A percentile compares a stretch with the other conserved stretches of the same genome.
These are phyloP conservation scores for Glyphotaelius pellucidus DNA, from an alignment of 2,888 invertebrate genomes.

Conservation along the genomic window DNA sequence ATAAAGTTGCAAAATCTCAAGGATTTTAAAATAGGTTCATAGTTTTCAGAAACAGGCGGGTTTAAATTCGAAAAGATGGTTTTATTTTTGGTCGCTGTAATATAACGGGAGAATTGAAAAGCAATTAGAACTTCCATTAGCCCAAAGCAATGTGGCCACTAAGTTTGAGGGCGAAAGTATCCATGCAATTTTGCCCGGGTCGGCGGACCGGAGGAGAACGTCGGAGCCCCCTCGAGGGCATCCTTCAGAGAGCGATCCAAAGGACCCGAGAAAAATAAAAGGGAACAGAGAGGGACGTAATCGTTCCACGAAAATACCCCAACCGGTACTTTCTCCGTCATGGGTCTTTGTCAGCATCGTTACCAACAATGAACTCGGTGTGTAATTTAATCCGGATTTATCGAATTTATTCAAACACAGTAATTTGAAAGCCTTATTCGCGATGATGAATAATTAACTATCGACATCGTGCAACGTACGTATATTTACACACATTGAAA, in stretches of 20 bases:
- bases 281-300: not conserved
- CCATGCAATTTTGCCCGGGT: not conserved
- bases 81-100: not conserved
- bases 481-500: no score
- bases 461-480: no score
- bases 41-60: not conserved
- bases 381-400: not conserved
- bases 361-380: not conserved
- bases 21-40: no score
- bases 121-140: constrained; percentile 2
- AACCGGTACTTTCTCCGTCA: not conserved
- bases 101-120: not conserved
- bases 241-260: not conserved
- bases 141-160: not conserved
- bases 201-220: not conserved
- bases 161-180: not conserved
- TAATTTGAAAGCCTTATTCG: not conserved
- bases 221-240: not conserved
- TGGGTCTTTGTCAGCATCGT: not conserved
- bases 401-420: not conserved
- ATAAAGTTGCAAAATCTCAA: no score
- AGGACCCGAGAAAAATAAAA: not conserved
- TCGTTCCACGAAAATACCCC: not conserved
- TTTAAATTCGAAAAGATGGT: not conserved
- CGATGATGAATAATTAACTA: not conserved